Percentiles rank a stretch among this genome's conserved stretches.
phyloP scores from a whole-genome alignment of 92 coral and sea anemone genomes.

The Phenganax stokvisi region DNA sequence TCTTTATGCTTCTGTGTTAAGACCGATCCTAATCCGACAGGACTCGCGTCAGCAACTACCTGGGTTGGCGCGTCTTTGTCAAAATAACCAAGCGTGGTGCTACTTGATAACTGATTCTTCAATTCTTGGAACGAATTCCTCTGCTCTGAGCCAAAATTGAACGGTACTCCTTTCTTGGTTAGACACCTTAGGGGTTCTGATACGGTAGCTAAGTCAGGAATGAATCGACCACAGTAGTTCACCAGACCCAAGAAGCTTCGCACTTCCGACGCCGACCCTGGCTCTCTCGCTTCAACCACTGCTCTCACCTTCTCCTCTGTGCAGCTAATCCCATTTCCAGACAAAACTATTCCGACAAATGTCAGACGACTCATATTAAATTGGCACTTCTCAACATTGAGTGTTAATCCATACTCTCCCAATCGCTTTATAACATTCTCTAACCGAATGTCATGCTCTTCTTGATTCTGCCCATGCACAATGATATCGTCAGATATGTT shows the following conservation, averaged over 20 bases:
- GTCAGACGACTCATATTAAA: conserved; percentile 24
- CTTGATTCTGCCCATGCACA: conserved; percentile 46
- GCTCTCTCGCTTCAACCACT: conserved; percentile 28
- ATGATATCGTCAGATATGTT: conserved; percentile 48
- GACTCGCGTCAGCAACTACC: conserved; percentile 41
- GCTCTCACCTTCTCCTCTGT: conserved; percentile 34
- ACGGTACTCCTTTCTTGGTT: conserved; percentile 40
- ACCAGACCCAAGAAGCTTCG: conserved; percentile 28
- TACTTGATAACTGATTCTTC: conserved; percentile 31
- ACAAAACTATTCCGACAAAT: conserved; percentile 27
- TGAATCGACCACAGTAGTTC: conserved; percentile 26
- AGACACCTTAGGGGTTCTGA: conserved; percentile 42
- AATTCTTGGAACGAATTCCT: conserved; percentile 31
- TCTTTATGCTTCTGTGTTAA: conserved; percentile 33
- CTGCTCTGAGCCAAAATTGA: conserved; percentile 43
- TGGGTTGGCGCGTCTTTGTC: conserved; percentile 45
- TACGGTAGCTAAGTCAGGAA: conserved; percentile 34
- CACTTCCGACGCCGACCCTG: conserved; percentile 1
- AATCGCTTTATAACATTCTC: conserved; percentile 39
- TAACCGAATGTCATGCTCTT: conserved; percentile 36
- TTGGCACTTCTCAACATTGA: conserved; percentile 29
- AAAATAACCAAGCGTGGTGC: conserved; percentile 40
- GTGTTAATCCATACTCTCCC: conserved; percentile 13
- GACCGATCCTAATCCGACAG: conserved; percentile 43
- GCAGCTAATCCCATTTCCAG: conserved; percentile 23